These are phyloP conservation scores for Trichacis sp. DNA, from an alignment of 2,888 invertebrate genomes.

Conservation along the genomic window DNA sequence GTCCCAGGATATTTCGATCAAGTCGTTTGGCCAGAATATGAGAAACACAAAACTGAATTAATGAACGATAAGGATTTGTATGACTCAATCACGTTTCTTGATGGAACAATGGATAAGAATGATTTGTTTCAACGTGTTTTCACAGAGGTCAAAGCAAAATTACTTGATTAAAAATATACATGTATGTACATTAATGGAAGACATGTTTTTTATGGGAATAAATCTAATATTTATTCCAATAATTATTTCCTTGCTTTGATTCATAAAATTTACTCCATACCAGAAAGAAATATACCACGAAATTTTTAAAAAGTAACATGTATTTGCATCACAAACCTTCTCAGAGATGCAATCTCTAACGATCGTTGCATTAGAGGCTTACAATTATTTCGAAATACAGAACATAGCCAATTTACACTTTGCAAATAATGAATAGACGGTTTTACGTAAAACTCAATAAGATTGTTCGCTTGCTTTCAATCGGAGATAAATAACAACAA, in stretches of 20 bases:
- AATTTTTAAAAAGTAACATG: conserved; percentile 26
- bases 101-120: conserved; percentile 50
- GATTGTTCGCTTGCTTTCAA: neutral
- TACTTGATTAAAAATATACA: too few relatives aligned
- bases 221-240: too few relatives aligned
- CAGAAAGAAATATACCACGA: too few relatives aligned
- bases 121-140: conserved; percentile 49
- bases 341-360: neutral
- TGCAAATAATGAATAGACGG: neutral
- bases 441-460: neutral
- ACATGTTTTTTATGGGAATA: too few relatives aligned
- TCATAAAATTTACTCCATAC: too few relatives aligned
- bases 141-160: conserved; percentile 43
- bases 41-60: conserved; percentile 72
- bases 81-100: conserved; percentile 52
- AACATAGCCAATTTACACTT: neutral
- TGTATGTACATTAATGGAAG: too few relatives aligned
- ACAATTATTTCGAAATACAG: too few relatives aligned
- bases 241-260: too few relatives aligned
- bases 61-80: conserved; percentile 47
- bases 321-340: conserved; percentile 27
- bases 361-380: neutral
- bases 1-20: conserved; percentile 87
- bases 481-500: too few relatives aligned
- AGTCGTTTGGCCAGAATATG: conserved; percentile 92